Evolutionary conservation across 1,140 invertebrate species (phyloP), one percentile per base, ranked within the genome.

Genomic region (Phymastichus coffea): DNA sequence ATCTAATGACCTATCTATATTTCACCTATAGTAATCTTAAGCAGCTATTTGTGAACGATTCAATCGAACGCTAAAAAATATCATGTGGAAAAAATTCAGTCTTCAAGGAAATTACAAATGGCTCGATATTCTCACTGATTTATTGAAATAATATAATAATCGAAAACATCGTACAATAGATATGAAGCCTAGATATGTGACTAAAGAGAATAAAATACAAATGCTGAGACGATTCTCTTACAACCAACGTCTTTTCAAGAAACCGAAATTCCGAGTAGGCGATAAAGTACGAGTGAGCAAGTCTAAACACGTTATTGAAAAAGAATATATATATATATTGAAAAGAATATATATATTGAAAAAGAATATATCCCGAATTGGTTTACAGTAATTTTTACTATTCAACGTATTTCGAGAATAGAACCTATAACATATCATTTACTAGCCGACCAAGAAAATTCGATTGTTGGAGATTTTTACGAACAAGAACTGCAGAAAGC

Each of bases 11-110:
- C n/a, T n/a, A n/a, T n/a, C n/a, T n/a, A n/a, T n/a, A n/a, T n/a
- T n/a, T n/a, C n/a, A n/a, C n/a, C n/a, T n/a, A n/a, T n/a, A n/a
- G n/a, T n/a, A n/a, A n/a, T n/a, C n/a, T n/a, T n/a, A 83, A 71
- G 78, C 77, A 15, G 48, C 51, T 6, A 61, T 63, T 48, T 33
- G 44, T 26, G 44, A 49, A 69, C 72, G 15, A 22, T 78, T 81
- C 49, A 79, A 80, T 67, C 61, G 75, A 62, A 82, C 76, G 19
- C 56, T 83, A 43, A 82, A 81, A 72, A 63, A 54, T 17, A 75
- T 71, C 66, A 71, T 82, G 63, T 82, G 67, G 63, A 72, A 70
- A 64, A 53, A 78, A 65, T 81, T 82, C 62, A 77, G 72, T 65
- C 56, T 71, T 48, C 63, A 70, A 15, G 77, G 76, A 4, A 73